These are phyloP conservation scores for Encarsia formosa DNA, from an alignment of 2,888 invertebrate genomes.

Conservation along the genomic window DNA sequence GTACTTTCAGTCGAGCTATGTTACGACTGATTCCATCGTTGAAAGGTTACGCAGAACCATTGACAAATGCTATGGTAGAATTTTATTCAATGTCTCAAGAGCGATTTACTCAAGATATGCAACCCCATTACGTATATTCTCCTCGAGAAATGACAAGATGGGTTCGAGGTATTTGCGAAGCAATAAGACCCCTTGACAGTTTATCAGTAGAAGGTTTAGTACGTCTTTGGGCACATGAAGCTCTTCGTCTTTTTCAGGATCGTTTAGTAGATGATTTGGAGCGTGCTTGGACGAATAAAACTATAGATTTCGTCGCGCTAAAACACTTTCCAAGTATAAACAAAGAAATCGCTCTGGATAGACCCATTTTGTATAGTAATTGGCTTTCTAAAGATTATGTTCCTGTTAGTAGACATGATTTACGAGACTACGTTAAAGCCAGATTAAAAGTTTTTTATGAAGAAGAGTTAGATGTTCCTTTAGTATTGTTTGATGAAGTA, in stretches of 20 bases:
- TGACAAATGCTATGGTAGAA: constrained; percentile 99
- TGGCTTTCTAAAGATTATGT: constrained; percentile 98
- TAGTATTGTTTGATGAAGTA: constrained; percentile 99
- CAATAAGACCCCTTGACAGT: constrained; percentile 90
- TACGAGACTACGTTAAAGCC: constrained; percentile 95
- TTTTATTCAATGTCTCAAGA: constrained; percentile 96
- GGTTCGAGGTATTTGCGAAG: constrained; percentile 99
- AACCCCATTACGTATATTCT: constrained; percentile 99
- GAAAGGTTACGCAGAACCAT: constrained; percentile 89
- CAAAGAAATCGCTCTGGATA: constrained; percentile 75
- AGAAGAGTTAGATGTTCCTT: constrained; percentile 96
- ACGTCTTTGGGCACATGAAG: constrained; percentile 99
- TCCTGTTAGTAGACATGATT: constrained; percentile 90
- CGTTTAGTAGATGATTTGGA: constrained; percentile 91
- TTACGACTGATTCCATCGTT: constrained; percentile 83
- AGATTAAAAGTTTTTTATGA: constrained; percentile 98
- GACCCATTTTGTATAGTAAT: constrained; percentile 97
- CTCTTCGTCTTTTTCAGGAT: constrained; percentile 93
- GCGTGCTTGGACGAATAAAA: constrained; percentile 96
- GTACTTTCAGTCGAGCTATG: constrained; percentile 98
- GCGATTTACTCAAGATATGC: constrained; percentile 98
- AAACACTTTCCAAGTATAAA: constrained; percentile 93
- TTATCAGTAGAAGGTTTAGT: constrained; percentile 91
- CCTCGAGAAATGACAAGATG: constrained; percentile 98
- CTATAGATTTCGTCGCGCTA: constrained; percentile 87